Evolutionary conservation across 2,888 invertebrate species (phyloP).

Genomic region (Luffia ferchaultella): DNA sequence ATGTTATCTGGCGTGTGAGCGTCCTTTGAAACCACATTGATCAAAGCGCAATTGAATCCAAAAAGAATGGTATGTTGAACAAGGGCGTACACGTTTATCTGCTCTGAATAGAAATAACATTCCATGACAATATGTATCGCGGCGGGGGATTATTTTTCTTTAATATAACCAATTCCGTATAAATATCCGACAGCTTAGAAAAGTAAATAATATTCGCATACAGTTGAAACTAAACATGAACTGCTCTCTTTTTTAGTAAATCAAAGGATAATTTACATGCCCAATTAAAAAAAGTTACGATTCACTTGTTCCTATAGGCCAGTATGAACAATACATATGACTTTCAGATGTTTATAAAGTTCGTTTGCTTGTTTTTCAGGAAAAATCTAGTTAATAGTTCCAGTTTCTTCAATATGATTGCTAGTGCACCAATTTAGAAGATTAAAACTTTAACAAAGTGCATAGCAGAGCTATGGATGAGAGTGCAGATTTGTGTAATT

Average conservation of each 20-base stretch:
- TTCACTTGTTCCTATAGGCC: too few species aligned
- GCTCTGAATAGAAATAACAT: conserved; percentile 27
- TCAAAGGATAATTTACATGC: too few species aligned
- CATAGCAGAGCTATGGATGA: conserved; percentile 55
- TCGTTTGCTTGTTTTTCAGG: conserved; percentile 60
- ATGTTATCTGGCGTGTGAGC: conserved; percentile 67
- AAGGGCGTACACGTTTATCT: conserved; percentile 9
- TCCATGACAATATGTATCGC: conserved; percentile 29
- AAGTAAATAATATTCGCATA: too few species aligned
- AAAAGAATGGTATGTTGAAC: conserved; percentile 55
- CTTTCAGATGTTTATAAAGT: too few species aligned
- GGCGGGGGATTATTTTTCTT: conserved; percentile 56
- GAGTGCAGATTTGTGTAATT: conserved; percentile 56
- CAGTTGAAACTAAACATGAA: too few species aligned
- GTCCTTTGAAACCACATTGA: conserved; percentile 57
- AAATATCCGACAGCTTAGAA: too few species aligned
- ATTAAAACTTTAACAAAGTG: neutral
- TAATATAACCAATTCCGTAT: too few species aligned
- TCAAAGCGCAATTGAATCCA: conserved; percentile 44
- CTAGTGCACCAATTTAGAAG: conserved; percentile 40
- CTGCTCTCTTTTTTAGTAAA: too few species aligned
- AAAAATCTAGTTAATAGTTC: neutral
- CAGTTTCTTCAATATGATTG: conserved; percentile 30
- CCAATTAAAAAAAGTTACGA: too few species aligned
- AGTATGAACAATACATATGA: too few species aligned